These are phyloP conservation scores for Philypnodon macrostomus DNA, from an alignment of 2,797 vertebrate genomes.

Conservation along the genomic window DNA sequence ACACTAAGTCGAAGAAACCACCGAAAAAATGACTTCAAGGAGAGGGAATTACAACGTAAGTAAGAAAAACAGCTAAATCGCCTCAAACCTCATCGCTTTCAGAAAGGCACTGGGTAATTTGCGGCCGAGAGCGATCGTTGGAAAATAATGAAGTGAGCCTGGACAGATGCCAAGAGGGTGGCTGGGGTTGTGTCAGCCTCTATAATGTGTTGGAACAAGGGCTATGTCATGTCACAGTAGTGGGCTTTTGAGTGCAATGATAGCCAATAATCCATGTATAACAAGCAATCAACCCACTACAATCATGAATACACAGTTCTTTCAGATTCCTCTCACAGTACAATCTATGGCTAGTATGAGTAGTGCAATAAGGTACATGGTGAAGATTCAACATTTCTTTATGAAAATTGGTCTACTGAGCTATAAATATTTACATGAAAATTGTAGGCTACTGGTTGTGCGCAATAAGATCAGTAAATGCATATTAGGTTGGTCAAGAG, in stretches of 20 bases:
- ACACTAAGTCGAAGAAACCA: slow-evolving; percentile 36
- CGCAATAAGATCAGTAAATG: no score
- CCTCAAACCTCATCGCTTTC: slow-evolving; percentile 20
- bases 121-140: slow-evolving; percentile 43
- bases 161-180: slow-evolving; percentile 52
- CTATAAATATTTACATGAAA: no score
- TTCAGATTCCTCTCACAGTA: not conserved
- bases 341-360: no score
- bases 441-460: no score
- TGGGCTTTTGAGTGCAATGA: slow-evolving; percentile 25
- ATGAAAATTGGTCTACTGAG: no score
- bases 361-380: no score
- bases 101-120: slow-evolving; percentile 37
- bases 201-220: slow-evolving; percentile 46
- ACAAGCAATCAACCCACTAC: slow-evolving; percentile 6
- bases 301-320: slow-evolving; percentile 3
- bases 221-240: slow-evolving; percentile 48
- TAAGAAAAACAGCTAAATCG: slow-evolving; percentile 26
- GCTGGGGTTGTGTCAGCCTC: slow-evolving; percentile 65
- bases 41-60: slow-evolving; percentile 44
- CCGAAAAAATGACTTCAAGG: slow-evolving; percentile 39
- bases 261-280: slow-evolving; percentile 33
- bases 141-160: slow-evolving; percentile 59
- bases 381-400: no score
- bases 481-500: no score